Base-by-base conservation (phyloP, 2,113 vertebrate genomes). In the cat (Felis catus) region DNA sequence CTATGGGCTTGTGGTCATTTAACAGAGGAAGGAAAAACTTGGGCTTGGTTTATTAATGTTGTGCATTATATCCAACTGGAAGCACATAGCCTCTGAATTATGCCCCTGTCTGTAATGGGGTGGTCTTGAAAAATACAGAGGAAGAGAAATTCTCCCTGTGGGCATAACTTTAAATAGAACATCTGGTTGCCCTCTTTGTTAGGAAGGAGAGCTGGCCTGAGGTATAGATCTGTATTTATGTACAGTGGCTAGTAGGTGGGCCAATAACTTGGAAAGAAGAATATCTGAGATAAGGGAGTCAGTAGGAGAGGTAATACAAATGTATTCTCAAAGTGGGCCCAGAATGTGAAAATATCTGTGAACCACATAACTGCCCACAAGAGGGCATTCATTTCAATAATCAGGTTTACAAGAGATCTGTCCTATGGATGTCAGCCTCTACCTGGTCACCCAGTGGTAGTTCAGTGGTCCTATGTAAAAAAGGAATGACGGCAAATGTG, bases 181-280 rank as follows among this genome's bases (percentile, higher is more conserved):
- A 80, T 84, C 58, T 91, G n/a, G 48, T 70, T 89, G n/a, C 65
- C 71, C n/a, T 96, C 89, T 92, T 89, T 55, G 51, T 94, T 94
- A 85, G 79, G n/a, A 76, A 63, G 45, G 15, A 76, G 45, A 92
- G 39, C 36, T 92, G 83, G 71, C 55, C 76, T 83, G 63, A 93
- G 19, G 23, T 82, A 76, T 65, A 51, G 74, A 58, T 92, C 48
- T 66, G 4, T 88, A 65, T 88, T 91, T 80, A 91, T 85, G 76
- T 23, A 79, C 3, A 58, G 21, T 73, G 79, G 65, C 25, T 84
- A 84, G 87, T 87, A 88, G 53, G 6, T 89, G 88, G 53, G 45
- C 66, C 29, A 84, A 19, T 79, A 14, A 95, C 33, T 91, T 81
- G 18, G 63, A 89, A 91, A 83, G 61, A 91, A 80, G 61, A 81